A percentile compares a stretch with the other conserved stretches of the same genome.
phyloP scores from a whole-genome alignment of 2,113 vertebrate species.

The Blennius ocellaris region DNA sequence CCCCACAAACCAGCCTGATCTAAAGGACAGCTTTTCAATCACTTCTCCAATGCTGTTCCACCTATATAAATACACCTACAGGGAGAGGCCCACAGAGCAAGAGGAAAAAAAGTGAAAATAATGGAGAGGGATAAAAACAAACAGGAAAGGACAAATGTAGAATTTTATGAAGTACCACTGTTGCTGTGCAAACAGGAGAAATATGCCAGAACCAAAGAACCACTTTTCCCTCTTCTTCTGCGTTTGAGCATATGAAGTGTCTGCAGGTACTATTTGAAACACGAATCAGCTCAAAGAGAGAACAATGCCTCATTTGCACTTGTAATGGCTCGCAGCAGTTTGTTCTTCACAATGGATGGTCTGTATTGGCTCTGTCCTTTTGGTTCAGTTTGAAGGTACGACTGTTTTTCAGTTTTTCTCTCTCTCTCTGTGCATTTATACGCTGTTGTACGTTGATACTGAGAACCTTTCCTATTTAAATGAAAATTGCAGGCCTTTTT shows the following conservation, averaged over 20 bases:
- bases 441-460: constrained; percentile 47
- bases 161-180: constrained; percentile 57
- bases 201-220: constrained; percentile 26
- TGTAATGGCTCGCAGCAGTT: constrained; percentile 54
- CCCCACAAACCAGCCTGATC: constrained; percentile 84
- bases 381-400: constrained; percentile 19
- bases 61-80: constrained; percentile 76
- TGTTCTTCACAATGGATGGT: constrained; percentile 51
- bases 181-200: constrained; percentile 47
- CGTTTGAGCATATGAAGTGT: constrained; percentile 29
- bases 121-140: constrained; percentile 65
- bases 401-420: constrained; percentile 29
- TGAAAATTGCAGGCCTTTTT: constrained; percentile 57
- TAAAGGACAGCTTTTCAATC: constrained; percentile 89
- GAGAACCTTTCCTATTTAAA: constrained; percentile 48
- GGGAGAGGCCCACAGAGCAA: constrained; percentile 36
- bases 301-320: constrained; percentile 69
- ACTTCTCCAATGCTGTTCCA: constrained; percentile 75
- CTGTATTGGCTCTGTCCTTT: constrained; percentile 24
- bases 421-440: constrained; percentile 29
- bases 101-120: constrained; percentile 32
- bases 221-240: constrained; percentile 22
- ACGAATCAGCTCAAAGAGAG: constrained; percentile 37
- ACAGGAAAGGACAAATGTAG: constrained; percentile 64
- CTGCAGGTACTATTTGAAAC: constrained; percentile 37